Evolutionary conservation across 2,797 vertebrate genomes (phyloP), one percentile per base, ranked within the genome.

Genomic region (Rhabdomys pumilio): DNA sequence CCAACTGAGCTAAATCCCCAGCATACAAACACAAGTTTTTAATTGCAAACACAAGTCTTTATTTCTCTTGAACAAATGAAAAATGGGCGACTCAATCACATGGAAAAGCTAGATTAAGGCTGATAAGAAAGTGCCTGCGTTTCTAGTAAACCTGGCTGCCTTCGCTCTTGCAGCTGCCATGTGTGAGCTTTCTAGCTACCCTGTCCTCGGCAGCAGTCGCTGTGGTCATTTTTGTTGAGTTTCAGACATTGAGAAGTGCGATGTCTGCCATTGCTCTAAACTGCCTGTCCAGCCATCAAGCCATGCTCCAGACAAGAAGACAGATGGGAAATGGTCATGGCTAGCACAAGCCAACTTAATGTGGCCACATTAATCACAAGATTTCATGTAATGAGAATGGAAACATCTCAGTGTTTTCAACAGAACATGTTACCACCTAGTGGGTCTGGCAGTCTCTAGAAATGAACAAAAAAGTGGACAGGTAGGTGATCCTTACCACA

Each of bases 21-120:
- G 61, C 10, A 11, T 13, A 20, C 3, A 19, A 31, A 31, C 82
- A 89, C 10, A 86, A 47, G 55, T 26, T 41, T 59, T 82, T 61
- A 1, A 82, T 41, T 61, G 80, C n/a, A 82, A 82, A 82, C 38
- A n/a, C 34, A 57, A 57, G 63, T 6, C 67, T 73, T 88, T 63
- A 38, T 29, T 86, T 95, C 67, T 91, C 69, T 84, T 85, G 19
- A 24, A 4, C 79, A 26, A 83, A 96, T 50, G 76, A 38, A 77
- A 53, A 65, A 38, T 24, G 34, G 22, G 61, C 1, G 22, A 20
- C 11, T 80, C 73, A 20, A n/a, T 61, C 50, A 65, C 4, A 73
- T 0, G 55, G 6, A 34, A 63, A 93, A 65, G 59, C 8, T 53
- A 31, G 34, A 17, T 72, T 65, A 89, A 73, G 80, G 72, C 38